These are phyloP conservation scores for Alethe castanea DNA, from an alignment of 2,113 vertebrate species.

Conservation along the genomic window DNA sequence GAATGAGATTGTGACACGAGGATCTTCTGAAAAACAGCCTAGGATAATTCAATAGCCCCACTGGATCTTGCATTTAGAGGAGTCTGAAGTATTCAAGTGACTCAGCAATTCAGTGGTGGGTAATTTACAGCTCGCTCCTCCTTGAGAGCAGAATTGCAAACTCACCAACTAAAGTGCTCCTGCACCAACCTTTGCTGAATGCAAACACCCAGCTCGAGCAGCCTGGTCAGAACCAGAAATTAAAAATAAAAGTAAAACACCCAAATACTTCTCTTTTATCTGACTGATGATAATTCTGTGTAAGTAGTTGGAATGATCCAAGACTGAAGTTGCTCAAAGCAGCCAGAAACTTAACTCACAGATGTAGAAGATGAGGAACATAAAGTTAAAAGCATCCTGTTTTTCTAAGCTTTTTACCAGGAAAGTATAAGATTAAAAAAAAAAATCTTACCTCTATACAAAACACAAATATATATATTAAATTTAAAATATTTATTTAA, in stretches of 20 bases:
- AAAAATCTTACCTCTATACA: not conserved
- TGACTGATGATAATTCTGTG: not conserved
- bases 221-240: not conserved
- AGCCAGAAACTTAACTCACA: not conserved
- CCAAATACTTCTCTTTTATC: not conserved
- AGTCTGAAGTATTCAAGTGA: slow-evolving; percentile 44
- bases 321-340: not conserved
- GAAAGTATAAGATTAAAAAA: not conserved
- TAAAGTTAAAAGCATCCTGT: accelerated
- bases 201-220: not conserved
- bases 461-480: not conserved
- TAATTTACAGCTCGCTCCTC: slow-evolving; percentile 53
- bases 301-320: not conserved
- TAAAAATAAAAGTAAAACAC: not conserved
- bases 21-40: slow-evolving; percentile 22
- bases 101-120: slow-evolving; percentile 49
- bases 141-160: not conserved
- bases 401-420: not conserved
- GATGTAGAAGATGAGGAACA: not conserved
- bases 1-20: slow-evolving; percentile 28
- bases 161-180: not conserved
- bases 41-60: slow-evolving; percentile 53
- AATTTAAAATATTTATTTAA: not conserved
- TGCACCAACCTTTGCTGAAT: not conserved
- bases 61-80: slow-evolving; percentile 41